Evolutionary conservation across 2,113 vertebrate genomes (phyloP).

Genomic region (Crotalus helleri): DNA sequence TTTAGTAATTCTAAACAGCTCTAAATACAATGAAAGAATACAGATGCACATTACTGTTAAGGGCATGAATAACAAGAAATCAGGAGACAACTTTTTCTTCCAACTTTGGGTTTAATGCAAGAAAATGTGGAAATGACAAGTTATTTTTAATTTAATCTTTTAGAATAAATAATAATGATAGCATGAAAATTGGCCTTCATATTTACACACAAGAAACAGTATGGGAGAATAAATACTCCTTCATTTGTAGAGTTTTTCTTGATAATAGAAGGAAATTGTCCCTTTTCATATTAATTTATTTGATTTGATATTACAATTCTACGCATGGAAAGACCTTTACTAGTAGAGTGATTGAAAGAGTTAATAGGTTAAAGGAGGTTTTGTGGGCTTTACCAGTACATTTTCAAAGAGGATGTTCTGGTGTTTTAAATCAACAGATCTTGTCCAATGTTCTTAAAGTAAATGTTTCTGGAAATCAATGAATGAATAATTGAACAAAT

Average conservation of each 20-base stretch:
- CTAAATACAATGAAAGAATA: neutral
- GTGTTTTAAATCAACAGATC: neutral
- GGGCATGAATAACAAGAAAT: neutral
- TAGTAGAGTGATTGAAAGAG: neutral
- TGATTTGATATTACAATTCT: neutral
- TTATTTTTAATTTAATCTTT: neutral
- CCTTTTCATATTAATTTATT: neutral
- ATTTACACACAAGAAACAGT: neutral
- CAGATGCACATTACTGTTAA: neutral
- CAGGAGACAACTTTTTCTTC: neutral
- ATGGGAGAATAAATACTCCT: neutral
- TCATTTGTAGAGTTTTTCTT: neutral
- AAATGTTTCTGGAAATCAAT: constrained; percentile 1
- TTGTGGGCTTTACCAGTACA: neutral
- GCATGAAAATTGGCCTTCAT: neutral
- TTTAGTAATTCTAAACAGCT: neutral
- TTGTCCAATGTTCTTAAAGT: neutral
- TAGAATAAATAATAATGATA: neutral
- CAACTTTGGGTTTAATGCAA: neutral
- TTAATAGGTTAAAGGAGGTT: neutral
- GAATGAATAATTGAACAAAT: constrained; percentile 8
- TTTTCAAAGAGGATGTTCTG: neutral
- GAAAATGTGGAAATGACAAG: neutral
- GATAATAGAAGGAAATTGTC: neutral
- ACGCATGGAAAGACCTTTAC: neutral